Percentiles rank a stretch among this genome's conserved stretches.
phyloP scores from a whole-genome alignment of 2,797 vertebrate genomes.

The Sphenopsis melanotis region DNA sequence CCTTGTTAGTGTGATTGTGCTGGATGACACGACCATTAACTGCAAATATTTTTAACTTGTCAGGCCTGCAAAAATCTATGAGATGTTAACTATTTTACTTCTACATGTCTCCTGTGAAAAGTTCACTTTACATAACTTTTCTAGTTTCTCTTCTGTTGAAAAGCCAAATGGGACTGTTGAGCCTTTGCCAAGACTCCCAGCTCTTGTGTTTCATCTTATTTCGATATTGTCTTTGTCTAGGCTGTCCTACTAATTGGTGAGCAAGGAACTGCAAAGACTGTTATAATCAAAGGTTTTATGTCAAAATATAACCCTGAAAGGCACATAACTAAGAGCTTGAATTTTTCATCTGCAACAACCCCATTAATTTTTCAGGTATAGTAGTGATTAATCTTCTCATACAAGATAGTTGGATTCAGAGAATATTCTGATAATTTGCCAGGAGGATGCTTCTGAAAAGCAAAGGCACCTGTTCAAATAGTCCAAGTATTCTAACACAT shows the following conservation, averaged over 20 bases:
- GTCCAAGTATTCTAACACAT: neutral
- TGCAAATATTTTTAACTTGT: neutral
- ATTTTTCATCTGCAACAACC: slow-evolving; percentile 95
- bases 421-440: neutral
- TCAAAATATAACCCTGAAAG: slow-evolving; percentile 89
- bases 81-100: neutral
- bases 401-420: neutral
- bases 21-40: neutral
- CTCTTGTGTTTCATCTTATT: neutral
- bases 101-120: neutral
- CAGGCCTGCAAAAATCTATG: neutral
- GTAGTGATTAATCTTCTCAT: neutral
- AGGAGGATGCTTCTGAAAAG: neutral
- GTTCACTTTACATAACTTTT: neutral
- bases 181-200: neutral
- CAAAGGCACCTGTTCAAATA: neutral
- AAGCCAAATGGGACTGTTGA: neutral
- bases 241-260: slow-evolving; percentile 94
- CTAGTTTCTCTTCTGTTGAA: neutral
- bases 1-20: neutral
- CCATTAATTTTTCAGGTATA: slow-evolving; percentile 95
- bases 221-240: slow-evolving; percentile 67
- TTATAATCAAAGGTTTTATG: slow-evolving; percentile 91
- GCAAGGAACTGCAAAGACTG: slow-evolving; percentile 96
- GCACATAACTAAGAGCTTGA: slow-evolving; percentile 86